Evolutionary conservation across 2,888 invertebrate genomes (phyloP).

Genomic region (Nomada hirtipes): DNA sequence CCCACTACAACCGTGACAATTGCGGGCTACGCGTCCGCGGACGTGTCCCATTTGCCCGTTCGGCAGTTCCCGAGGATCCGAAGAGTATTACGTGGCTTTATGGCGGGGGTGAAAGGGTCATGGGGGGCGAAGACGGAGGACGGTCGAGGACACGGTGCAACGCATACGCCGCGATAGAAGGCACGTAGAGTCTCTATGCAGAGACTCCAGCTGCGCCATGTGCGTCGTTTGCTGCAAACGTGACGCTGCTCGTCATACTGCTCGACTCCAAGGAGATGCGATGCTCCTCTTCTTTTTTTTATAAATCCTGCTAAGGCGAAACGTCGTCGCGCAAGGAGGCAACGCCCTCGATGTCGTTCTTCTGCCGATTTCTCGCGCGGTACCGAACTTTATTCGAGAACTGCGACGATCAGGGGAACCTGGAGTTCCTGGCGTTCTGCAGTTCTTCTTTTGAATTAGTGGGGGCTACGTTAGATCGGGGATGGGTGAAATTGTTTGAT

Average conservation of each 20-base stretch:
- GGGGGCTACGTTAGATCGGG: too few species aligned
- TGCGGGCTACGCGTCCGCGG: slow-evolving; percentile 67
- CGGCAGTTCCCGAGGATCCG: slow-evolving; percentile 67
- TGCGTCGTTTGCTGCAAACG: slow-evolving; percentile 83
- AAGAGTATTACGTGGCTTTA: slow-evolving; percentile 72
- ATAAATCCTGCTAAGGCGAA: slow-evolving; percentile 63
- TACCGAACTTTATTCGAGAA: slow-evolving; percentile 29
- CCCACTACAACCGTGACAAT: slow-evolving; percentile 73
- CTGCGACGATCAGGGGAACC: background rate
- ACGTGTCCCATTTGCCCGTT: slow-evolving; percentile 69
- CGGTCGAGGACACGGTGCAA: slow-evolving; percentile 57
- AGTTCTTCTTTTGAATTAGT: too few species aligned
- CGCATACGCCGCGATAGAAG: slow-evolving; percentile 70
- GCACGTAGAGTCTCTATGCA: slow-evolving; percentile 81
- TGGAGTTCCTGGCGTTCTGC: too few species aligned
- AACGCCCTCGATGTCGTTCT: slow-evolving; percentile 59
- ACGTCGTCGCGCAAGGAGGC: slow-evolving; percentile 43
- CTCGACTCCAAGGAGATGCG: slow-evolving; percentile 49
- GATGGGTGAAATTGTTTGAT: too few species aligned
- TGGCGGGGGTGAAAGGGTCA: slow-evolving; percentile 57
- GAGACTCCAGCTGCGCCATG: slow-evolving; percentile 82
- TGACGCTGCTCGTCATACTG: slow-evolving; percentile 80
- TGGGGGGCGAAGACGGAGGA: slow-evolving; percentile 36
- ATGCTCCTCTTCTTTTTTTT: slow-evolving; percentile 61
- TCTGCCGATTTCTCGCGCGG: slow-evolving; percentile 34